These are phyloP conservation scores for Polietes domitor DNA, from an alignment of 2,888 invertebrate genomes.

Conservation along the genomic window DNA sequence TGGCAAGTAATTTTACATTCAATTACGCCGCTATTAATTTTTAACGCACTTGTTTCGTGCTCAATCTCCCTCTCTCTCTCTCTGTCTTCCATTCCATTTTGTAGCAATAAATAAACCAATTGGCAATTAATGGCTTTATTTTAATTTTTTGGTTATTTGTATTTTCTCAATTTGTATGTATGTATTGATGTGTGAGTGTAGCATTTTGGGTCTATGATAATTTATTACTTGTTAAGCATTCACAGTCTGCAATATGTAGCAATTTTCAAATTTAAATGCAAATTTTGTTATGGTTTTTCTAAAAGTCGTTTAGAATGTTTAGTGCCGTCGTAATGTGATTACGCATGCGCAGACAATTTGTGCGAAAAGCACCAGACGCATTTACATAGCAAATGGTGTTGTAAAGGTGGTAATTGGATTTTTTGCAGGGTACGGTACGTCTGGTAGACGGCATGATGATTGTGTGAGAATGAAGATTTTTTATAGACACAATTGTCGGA, in stretches of 20 bases:
- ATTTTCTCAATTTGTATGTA: conserved; percentile 1
- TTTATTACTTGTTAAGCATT: conserved; percentile 61
- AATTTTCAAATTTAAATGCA: conserved; percentile 68
- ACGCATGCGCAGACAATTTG: conserved; percentile 45
- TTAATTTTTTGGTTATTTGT: conserved; percentile 42
- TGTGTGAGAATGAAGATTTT: no score
- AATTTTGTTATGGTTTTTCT: conserved; percentile 50
- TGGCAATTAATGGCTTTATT: conserved; percentile 63
- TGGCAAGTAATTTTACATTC: conserved; percentile 67
- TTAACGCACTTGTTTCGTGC: conserved; percentile 63
- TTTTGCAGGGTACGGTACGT: conserved; percentile 10
- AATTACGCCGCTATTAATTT: conserved; percentile 67
- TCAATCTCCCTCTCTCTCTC: conserved; percentile 22
- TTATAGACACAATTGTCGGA: no score
- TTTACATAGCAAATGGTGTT: conserved; percentile 16
- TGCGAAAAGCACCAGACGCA: conserved; percentile 28
- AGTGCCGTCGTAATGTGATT: conserved; percentile 9
- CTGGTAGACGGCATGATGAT: no score
- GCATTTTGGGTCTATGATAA: conserved; percentile 52
- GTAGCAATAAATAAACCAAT: conserved; percentile 49
- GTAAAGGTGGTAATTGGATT: conserved; percentile 52
- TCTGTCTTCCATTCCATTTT: no score
- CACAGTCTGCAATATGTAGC: conserved; percentile 46
- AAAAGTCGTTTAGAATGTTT: conserved; percentile 51
- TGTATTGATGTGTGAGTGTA: conserved; percentile 17